Percentiles rank a stretch among this genome's conserved stretches.
phyloP scores from a whole-genome alignment of 2,113 vertebrate genomes.

The Martes martes region DNA sequence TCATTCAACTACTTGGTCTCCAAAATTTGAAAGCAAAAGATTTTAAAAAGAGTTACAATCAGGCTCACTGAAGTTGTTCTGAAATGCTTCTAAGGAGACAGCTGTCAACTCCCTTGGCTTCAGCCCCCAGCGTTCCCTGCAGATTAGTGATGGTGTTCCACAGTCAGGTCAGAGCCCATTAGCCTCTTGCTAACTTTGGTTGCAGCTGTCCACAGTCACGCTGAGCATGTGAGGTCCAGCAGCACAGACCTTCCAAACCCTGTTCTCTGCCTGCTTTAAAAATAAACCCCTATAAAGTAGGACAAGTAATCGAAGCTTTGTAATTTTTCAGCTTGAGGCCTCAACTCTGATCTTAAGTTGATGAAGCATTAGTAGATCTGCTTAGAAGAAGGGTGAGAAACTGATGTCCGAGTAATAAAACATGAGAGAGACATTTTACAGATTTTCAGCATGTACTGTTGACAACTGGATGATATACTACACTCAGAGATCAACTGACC shows the following conservation, averaged over 20 bases:
- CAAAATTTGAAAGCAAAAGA: constrained; percentile 38
- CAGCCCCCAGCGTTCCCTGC: background rate
- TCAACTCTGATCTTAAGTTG: constrained; percentile 12
- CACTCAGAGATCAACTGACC: background rate
- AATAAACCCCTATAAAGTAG: constrained; percentile 56
- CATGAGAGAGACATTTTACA: background rate
- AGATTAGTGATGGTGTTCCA: constrained; percentile 25
- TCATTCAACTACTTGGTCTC: background rate
- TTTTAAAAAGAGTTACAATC: background rate
- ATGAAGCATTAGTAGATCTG: constrained; percentile 51
- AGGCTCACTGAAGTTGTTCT: background rate
- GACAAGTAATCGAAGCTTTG: constrained; percentile 62
- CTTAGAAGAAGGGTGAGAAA: constrained; percentile 56
- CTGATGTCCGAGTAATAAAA: constrained; percentile 57
- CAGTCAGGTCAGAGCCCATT: constrained; percentile 11
- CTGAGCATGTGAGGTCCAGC: background rate
- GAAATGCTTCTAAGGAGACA: constrained; percentile 43
- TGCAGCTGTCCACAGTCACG: constrained; percentile 47
- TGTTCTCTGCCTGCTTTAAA: constrained; percentile 35
- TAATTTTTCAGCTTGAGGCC: constrained; percentile 49
- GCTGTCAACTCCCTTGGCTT: background rate
- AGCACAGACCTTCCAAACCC: background rate
- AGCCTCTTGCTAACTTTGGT: constrained; percentile 60
- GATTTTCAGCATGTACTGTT: constrained; percentile 50
- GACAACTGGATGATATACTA: background rate